Base-by-base conservation (phyloP, 1,140 invertebrate species). In the Schlechtendalia chinensis region DNA sequence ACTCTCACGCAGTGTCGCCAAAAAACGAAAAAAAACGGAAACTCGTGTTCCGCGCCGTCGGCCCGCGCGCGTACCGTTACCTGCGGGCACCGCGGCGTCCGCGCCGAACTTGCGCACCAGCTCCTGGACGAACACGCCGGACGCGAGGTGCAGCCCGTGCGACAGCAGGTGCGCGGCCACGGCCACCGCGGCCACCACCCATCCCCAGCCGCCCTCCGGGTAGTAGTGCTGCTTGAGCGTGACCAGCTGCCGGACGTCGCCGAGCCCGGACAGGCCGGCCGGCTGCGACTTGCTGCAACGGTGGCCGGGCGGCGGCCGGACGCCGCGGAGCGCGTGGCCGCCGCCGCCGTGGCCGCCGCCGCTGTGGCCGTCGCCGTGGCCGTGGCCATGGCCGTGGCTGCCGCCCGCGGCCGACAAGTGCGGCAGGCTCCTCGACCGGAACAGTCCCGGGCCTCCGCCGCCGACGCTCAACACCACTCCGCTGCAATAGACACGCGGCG, bases 191-290 rank as follows among this genome's bases (percentile, higher is more conserved):
- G 90, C 84, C 27, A 93, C 88, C 14, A 91, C 86, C 90, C 91
- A 93, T 14, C 91, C 91, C 91, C 91, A 93, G 0, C 91, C 91
- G 22, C 91, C 91, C 83, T 93, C 91, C 1, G 91, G 91, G 82
- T 92, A 93, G 83, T 92, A 92, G 82, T 93, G 91, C 83, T 91
- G 89, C 80, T 89, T 89, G 5, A 91, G 86, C 1, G 90, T 91
- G 32, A 89, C 86, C 81, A 90, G 82, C 82, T 89, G 89, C 47
- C 87, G 85, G n/a, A 89, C 83, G 84, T 89, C 89, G 19, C 87
- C 86, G 14, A 77, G 72, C 29, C 22, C 72, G 10, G 63, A 77
- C 19, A 82, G 59, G 39, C 69, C 59, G 16, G 71, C 72, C 56
- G 80, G 80, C 16, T 81, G 75, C 84, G 83, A 80, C 83, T 86